Percentiles rank a stretch among this genome's conserved stretches.
Evolutionary conservation across 2,888 invertebrate genomes (phyloP).

Genomic region (Yponomeuta malinellus): DNA sequence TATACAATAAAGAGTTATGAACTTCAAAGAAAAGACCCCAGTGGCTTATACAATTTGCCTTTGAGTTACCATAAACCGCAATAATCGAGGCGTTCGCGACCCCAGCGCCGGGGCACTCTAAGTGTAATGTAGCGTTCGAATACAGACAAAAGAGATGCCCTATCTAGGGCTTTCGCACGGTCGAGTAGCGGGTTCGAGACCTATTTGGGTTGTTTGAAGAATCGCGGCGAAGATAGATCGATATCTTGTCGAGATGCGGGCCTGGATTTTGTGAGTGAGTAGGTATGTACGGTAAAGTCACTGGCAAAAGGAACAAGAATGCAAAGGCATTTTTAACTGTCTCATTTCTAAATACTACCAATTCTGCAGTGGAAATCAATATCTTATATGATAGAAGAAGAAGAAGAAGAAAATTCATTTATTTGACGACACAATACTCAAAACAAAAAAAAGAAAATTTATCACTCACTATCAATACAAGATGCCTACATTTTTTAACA

Average conservation of each 20-base stretch:
- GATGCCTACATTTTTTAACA: too few relatives aligned
- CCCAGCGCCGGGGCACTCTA: not conserved
- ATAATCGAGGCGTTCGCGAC: not conserved
- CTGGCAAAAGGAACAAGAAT: too few relatives aligned
- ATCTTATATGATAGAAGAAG: too few relatives aligned
- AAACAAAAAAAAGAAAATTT: too few relatives aligned
- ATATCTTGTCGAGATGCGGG: too few relatives aligned
- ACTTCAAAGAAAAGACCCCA: not conserved
- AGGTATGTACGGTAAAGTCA: too few relatives aligned
- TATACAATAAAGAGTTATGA: not conserved
- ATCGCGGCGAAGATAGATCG: not conserved
- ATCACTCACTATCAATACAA: too few relatives aligned
- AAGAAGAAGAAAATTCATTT: too few relatives aligned
- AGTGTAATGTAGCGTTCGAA: slow-evolving; percentile 30
- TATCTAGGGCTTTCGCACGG: slow-evolving; percentile 56
- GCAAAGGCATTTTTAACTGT: too few relatives aligned
- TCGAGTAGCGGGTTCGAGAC: slow-evolving; percentile 32
- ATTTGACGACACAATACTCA: too few relatives aligned
- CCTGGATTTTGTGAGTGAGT: too few relatives aligned
- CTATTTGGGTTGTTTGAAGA: slow-evolving; percentile 35
- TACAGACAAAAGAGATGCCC: slow-evolving; percentile 50
- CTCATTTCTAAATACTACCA: not conserved
- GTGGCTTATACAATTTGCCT: not conserved
- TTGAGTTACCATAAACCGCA: not conserved
- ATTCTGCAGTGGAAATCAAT: not conserved